phyloP scores from a whole-genome alignment of 1,140 invertebrate species.

The Aphaenogaster rudis region DNA sequence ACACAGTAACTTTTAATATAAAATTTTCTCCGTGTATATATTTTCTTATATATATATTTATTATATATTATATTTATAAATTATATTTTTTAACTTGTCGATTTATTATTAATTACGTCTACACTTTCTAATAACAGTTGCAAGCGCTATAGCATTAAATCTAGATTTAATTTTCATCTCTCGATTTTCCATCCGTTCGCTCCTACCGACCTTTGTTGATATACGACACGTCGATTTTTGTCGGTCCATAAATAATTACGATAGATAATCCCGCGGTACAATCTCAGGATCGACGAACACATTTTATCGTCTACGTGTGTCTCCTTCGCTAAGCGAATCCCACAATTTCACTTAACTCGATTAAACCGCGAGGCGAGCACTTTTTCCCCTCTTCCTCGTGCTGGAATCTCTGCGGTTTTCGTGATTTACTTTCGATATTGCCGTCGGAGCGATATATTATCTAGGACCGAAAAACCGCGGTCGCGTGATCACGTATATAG shows the following conservation, averaged over 20 bases:
- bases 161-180: constrained; percentile 16
- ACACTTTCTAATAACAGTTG: not conserved
- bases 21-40: too few species aligned
- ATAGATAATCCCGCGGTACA: constrained; percentile 54
- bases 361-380: constrained; percentile 75
- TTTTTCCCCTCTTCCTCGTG: constrained; percentile 71
- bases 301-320: constrained; percentile 56
- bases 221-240: constrained; percentile 55
- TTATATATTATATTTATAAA: too few species aligned
- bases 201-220: constrained; percentile 16
- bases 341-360: constrained; percentile 78
- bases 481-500: constrained; percentile 60
- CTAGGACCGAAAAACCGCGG: constrained; percentile 72
- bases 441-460: constrained; percentile 73
- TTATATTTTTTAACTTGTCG: not conserved
- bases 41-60: too few species aligned
- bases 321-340: constrained; percentile 65
- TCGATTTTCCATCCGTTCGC: constrained; percentile 5
- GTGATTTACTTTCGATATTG: constrained; percentile 78
- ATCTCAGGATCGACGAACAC: constrained; percentile 61
- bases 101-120: constrained; percentile 8
- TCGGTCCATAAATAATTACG: constrained; percentile 62
- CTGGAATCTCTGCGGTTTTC: constrained; percentile 69
- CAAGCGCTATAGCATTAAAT: not conserved
- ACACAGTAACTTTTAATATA: too few species aligned